phyloP scores from a whole-genome alignment of 1,140 invertebrate species.

The Drosophila biarmipes region DNA sequence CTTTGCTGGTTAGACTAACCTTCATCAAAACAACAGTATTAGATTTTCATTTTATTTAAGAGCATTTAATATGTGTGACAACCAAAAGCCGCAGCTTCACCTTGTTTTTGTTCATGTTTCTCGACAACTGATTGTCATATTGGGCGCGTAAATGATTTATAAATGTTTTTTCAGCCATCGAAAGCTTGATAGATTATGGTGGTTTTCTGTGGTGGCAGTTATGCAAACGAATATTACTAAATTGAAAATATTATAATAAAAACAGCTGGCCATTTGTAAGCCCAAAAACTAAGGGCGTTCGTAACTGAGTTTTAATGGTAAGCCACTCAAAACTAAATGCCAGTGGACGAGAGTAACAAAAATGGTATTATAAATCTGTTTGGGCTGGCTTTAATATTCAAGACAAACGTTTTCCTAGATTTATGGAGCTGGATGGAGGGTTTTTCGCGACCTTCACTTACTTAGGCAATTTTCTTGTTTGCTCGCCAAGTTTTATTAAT shows the following conservation, averaged over 20 bases:
- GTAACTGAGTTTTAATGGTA: conserved; percentile 20
- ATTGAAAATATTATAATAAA: conserved; percentile 26
- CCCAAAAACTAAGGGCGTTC: conserved; percentile 2
- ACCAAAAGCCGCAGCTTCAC: too few species aligned
- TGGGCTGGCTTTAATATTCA: neutral
- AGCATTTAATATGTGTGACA: neutral
- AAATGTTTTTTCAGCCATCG: conserved; percentile 41
- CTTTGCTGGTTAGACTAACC: neutral
- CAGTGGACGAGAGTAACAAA: conserved; percentile 4
- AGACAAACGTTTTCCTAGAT: neutral
- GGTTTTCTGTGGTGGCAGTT: conserved; percentile 17
- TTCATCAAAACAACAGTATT: neutral
- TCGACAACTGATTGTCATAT: conserved; percentile 40
- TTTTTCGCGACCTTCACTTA: conserved; percentile 12
- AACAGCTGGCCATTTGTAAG: conserved; percentile 26
- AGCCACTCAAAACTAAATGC: conserved; percentile 6
- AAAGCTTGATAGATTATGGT: conserved; percentile 46
- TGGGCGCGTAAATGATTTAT: conserved; percentile 60
- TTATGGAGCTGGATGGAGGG: neutral
- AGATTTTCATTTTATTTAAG: neutral
- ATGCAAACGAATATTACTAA: conserved; percentile 17
- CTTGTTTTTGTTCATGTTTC: conserved; percentile 17
- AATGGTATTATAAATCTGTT: conserved; percentile 5
- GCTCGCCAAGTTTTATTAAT: conserved; percentile 67
- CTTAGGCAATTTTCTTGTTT: conserved; percentile 31